Percentiles rank a stretch among this genome's conserved stretches.
phyloP scores from a whole-genome alignment of 1,140 invertebrate species.

The Trachelipus rathkii region DNA sequence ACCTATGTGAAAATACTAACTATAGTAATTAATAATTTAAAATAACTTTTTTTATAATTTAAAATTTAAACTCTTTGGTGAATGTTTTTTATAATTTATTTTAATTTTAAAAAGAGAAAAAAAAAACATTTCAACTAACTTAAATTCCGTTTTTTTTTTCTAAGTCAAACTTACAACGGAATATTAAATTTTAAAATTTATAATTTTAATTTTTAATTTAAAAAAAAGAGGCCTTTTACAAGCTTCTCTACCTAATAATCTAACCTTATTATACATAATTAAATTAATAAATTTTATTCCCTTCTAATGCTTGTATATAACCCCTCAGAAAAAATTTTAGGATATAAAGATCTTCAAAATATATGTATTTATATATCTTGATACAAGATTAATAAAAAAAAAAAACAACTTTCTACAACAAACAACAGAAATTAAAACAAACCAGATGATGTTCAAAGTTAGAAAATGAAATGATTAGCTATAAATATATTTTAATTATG shows the following conservation, averaged over 20 bases:
- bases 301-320: background rate
- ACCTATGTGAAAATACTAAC: constrained; percentile 4
- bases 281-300: no score
- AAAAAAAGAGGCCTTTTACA: no score
- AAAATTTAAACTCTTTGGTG: background rate
- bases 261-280: no score
- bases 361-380: constrained; percentile 10
- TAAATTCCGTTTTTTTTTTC: background rate
- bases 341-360: background rate
- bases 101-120: no score
- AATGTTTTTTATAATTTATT: no score
- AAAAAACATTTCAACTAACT: no score
- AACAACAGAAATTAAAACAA: background rate
- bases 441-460: background rate
- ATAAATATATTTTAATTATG: constrained; percentile 1
- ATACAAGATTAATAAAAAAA: constrained; percentile 11
- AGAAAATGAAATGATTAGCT: background rate
- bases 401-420: constrained; percentile 11
- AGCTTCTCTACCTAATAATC: no score
- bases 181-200: no score
- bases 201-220: no score
- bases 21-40: background rate
- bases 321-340: background rate
- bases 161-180: background rate
- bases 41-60: no score